phyloP scores from a whole-genome alignment of 1,140 invertebrate species.

The Dreissena polymorpha region DNA sequence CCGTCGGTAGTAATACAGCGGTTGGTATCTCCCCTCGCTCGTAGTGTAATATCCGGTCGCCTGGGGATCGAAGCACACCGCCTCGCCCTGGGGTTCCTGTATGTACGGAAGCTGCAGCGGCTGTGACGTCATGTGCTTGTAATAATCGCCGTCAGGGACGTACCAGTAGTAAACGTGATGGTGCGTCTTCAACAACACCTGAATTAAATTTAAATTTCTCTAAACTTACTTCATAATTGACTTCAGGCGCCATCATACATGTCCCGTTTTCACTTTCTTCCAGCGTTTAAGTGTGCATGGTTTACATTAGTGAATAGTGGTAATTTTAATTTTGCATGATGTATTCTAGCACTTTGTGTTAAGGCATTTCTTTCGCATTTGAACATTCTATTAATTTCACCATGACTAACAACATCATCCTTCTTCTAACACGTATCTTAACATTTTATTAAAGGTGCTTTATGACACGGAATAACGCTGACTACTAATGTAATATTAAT shows the following conservation, averaged over 20 bases:
- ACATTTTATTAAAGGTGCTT: too few species aligned
- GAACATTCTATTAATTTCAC: too few species aligned
- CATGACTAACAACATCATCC: too few species aligned
- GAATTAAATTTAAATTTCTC: not conserved
- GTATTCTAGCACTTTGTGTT: not conserved
- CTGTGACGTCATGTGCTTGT: constrained; percentile 10
- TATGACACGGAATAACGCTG: too few species aligned
- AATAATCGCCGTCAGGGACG: constrained; percentile 57
- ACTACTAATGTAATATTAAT: too few species aligned
- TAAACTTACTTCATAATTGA: not conserved
- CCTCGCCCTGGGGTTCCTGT: constrained; percentile 56
- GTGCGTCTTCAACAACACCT: constrained; percentile 63
- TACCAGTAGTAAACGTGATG: constrained; percentile 58
- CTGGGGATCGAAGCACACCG: constrained; percentile 56
- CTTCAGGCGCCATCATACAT: not conserved
- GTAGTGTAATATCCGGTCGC: constrained; percentile 67
- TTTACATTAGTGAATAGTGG: not conserved
- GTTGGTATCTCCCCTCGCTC: constrained; percentile 58
- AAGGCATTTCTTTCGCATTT: not conserved
- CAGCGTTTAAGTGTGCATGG: not conserved
- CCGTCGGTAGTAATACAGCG: constrained; percentile 57
- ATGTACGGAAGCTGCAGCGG: constrained; percentile 56
- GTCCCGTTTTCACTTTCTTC: not conserved
- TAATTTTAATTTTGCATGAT: not conserved
- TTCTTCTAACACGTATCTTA: too few species aligned